Conservation (phyloP, 2,797 vertebrate genomes). For the Decapterus maruadsi region DNA sequence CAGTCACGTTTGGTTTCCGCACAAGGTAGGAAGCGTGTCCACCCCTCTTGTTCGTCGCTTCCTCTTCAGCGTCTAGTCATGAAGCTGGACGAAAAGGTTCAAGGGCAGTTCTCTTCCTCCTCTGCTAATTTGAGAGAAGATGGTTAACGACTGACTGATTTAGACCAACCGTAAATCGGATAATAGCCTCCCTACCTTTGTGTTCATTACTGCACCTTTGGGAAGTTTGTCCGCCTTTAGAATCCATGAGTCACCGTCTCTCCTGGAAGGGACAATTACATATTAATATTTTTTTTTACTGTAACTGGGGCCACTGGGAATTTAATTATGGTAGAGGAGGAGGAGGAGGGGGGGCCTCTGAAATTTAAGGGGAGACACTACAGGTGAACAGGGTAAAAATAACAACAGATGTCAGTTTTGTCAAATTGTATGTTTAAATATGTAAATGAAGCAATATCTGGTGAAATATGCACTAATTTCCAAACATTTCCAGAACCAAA, state of each 20-base stretch:
- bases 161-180: conserved; percentile 13
- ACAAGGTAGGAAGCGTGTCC: conserved; percentile 40
- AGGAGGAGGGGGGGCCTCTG: no score
- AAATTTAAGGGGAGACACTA: no score
- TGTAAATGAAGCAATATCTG: no score
- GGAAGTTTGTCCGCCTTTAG: neutral
- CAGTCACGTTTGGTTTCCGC: conserved; percentile 19
- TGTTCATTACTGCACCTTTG: neutral
- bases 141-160: conserved; percentile 1
- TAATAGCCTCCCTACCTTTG: conserved; percentile 2
- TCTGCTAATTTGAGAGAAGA: neutral
- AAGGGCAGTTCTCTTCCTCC: conserved; percentile 16
- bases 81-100: no score
- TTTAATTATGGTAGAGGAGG: no score
- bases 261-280: conserved; percentile 29
- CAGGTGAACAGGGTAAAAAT: no score
- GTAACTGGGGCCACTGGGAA: neutral
- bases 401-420: no score
- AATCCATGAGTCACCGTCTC: conserved; percentile 42
- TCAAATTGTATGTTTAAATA: no score
- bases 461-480: no score
- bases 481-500: no score
- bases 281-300: neutral
- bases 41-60: conserved; percentile 36
- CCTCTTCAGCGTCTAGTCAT: conserved; percentile 34